Evolutionary conservation across 2,888 invertebrate species (phyloP), one percentile per base, ranked within the genome.

Genomic region (Pristionchus japonicus): DNA sequence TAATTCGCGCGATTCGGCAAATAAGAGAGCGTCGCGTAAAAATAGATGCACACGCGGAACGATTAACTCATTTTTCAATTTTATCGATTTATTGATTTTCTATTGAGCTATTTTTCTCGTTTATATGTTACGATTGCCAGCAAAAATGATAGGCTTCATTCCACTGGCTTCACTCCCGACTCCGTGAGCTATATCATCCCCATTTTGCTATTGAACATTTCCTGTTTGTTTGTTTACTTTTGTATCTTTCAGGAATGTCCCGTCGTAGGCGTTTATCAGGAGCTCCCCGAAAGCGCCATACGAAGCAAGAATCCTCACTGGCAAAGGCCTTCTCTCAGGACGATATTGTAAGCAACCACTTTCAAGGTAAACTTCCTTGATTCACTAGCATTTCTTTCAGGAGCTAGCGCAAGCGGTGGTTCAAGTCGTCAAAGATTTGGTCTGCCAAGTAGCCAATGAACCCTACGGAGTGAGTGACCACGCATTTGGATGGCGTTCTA

Each of bases 401-500:
- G 85, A 85, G 40, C 27, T 85, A 3, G 85, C 85, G 3, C 37
- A 27, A 20, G 85, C 57, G 31, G 85, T 85, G n/a, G 9, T 27
- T 23, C 64, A 61, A 85, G 64, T 64, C n/a, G 43, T 85, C n/a
- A 85, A 43, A 23, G 64, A 85, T 43, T 34, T 85, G 43, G 47
- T 85, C 23, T 64, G 64, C 9, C 61, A 85, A 64, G 85, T 85
- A 34, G 57, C 85, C 27, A 64, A 64, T 40, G 64, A 64, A 31
- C 85, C 85, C 31, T 85, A 85, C 43, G 85, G 85, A 43, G 85
- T 64, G 1, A 64, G 85, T 85, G 27, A 13, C 61, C n/a, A 9
- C 13, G 23, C 3, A 27, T 77, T 27, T 47, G n/a, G 23, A n/a
- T 27, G 15, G n/a, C 4, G 31, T 40, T 7, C 34, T 11, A 40